Conservation (phyloP, 2,888 invertebrate species). For the Drosophila gaucha region DNA sequence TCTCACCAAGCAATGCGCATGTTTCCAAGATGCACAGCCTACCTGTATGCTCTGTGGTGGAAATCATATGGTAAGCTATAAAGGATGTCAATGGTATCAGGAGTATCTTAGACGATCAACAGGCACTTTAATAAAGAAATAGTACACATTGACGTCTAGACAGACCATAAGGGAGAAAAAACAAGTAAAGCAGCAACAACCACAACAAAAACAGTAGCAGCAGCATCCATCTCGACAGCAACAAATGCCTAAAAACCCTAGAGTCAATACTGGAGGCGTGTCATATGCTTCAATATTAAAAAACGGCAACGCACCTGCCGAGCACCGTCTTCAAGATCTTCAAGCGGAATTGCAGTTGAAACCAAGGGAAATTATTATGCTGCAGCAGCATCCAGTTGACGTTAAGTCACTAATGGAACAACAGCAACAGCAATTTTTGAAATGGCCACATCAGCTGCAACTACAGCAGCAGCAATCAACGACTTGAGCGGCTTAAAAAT, state of each 20-base stretch:
- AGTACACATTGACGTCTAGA: no score
- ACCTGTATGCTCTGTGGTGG: background rate
- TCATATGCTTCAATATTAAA: no score
- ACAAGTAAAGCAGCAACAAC: background rate
- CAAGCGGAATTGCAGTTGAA: no score
- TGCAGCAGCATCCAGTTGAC: background rate
- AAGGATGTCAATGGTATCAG: no score
- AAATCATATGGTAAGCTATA: no score
- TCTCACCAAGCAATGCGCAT: background rate
- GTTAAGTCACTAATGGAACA: background rate
- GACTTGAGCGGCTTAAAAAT: conserved; percentile 7
- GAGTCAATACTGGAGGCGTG: no score
- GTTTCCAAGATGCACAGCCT: background rate
- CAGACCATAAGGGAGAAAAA: no score
- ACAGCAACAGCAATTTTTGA: conserved; percentile 1
- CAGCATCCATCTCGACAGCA: background rate
- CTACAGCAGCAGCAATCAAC: conserved; percentile 13
- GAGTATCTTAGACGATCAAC: no score
- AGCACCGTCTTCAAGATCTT: no score
- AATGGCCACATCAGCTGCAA: background rate
- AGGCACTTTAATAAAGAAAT: no score
- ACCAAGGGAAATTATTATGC: background rate
- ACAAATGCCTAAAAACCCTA: no score
- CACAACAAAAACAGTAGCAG: background rate
- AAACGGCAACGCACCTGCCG: no score